A percentile compares a stretch with the other conserved stretches of the same genome.
phyloP scores from a whole-genome alignment of 30 jellyfish, hydroid and myxozoan species.

The Aurelia sp. region DNA sequence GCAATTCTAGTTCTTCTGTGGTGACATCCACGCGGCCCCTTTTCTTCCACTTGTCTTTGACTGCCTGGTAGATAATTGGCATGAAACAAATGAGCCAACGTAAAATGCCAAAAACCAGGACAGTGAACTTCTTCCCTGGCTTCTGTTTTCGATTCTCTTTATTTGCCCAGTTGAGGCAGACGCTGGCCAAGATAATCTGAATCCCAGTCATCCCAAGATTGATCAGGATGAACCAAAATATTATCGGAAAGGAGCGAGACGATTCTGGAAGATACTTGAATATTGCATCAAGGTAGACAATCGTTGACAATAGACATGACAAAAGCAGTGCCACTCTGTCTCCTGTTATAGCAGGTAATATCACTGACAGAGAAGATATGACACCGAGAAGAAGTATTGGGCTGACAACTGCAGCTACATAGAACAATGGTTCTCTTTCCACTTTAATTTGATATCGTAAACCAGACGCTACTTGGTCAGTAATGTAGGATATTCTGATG shows the following conservation, averaged over 20 bases:
- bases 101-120: conserved; percentile 9
- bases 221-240: conserved; percentile 10
- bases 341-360: conserved; percentile 63
- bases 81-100: too few relatives aligned
- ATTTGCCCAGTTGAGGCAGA: conserved; percentile 70
- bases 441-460: background rate
- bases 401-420: conserved; percentile 10
- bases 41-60: too few relatives aligned
- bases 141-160: conserved; percentile 25
- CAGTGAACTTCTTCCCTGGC: conserved; percentile 30
- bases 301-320: conserved; percentile 43
- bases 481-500: background rate
- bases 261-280: conserved; percentile 53
- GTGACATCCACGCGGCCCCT: too few relatives aligned
- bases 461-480: background rate
- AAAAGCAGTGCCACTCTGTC: conserved; percentile 57
- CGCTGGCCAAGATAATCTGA: conserved; percentile 43
- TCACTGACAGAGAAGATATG: conserved; percentile 29
- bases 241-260: conserved; percentile 28
- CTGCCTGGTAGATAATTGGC: too few relatives aligned
- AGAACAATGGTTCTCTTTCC: conserved; percentile 21
- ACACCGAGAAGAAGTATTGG: conserved; percentile 41
- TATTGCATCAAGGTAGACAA: conserved; percentile 47
- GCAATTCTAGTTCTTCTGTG: too few relatives aligned
- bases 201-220: conserved; percentile 15